Percentiles rank a stretch among this genome's conserved stretches.
Conservation (phyloP, 2,113 vertebrate species). For the Tenrec ecaudatus region DNA sequence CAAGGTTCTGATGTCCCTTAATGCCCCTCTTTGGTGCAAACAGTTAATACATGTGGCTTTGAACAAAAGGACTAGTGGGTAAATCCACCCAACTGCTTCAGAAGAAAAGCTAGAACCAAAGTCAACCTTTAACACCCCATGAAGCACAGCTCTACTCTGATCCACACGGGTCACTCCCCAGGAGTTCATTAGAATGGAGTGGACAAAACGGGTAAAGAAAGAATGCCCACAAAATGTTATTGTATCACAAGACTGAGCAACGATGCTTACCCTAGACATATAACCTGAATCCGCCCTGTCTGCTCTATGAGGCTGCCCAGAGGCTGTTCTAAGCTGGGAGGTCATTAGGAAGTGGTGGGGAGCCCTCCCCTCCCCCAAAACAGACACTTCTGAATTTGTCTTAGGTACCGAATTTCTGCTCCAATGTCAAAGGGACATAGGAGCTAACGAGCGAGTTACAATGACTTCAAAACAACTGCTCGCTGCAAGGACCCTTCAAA, state of each 20-base stretch:
- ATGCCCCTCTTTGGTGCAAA: background rate
- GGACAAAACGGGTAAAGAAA: background rate
- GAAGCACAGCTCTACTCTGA: background rate
- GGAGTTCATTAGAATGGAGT: background rate
- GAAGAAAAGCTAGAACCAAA: background rate
- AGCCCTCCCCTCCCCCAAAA: background rate
- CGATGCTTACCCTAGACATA: background rate
- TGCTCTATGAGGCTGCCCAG: background rate
- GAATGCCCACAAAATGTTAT: background rate
- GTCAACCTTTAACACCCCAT: background rate
- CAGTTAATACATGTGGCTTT: background rate
- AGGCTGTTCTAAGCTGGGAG: background rate
- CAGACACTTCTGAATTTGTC: background rate
- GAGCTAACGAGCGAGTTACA: background rate
- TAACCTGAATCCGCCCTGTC: background rate
- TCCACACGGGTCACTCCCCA: background rate
- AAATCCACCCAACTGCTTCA: background rate
- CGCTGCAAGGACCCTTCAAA: background rate
- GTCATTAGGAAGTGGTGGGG: background rate
- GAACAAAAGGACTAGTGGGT: background rate
- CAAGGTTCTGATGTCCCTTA: background rate
- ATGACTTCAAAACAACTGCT: background rate
- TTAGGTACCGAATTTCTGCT: background rate
- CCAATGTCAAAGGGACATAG: background rate
- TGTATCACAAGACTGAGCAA: background rate